phyloP scores from a whole-genome alignment of 2,888 invertebrate species.

The Anthophora plumipes region DNA sequence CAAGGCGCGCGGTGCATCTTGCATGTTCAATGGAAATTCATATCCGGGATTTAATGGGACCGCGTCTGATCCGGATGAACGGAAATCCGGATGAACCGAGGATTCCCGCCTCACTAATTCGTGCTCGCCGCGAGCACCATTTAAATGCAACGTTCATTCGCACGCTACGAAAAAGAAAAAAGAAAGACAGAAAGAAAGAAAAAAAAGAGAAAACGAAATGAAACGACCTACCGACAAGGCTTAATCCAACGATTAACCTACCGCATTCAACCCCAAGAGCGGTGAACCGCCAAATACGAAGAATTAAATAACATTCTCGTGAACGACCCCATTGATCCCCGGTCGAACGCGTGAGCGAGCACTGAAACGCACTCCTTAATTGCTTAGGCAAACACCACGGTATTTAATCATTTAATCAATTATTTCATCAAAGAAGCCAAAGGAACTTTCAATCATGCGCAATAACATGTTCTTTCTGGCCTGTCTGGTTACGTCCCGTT shows the following conservation, averaged over 20 bases:
- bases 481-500: constrained; percentile 34
- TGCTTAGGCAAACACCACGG: constrained; percentile 36
- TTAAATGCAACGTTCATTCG: background rate
- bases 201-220: background rate
- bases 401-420: constrained; percentile 54
- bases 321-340: constrained; percentile 29
- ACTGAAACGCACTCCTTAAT: constrained; percentile 39
- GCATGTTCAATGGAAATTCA: constrained; percentile 21
- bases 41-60: constrained; percentile 41
- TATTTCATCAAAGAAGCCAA: constrained; percentile 54
- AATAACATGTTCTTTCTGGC: constrained; percentile 35
- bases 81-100: constrained; percentile 42
- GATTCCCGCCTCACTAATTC: constrained; percentile 15
- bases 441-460: constrained; percentile 35
- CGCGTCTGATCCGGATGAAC: constrained; percentile 39
- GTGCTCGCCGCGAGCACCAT: background rate
- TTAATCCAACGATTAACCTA: constrained; percentile 3
- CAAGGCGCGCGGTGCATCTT: constrained; percentile 11
- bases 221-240: background rate
- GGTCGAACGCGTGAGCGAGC: background rate
- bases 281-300: background rate
- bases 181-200: background rate
- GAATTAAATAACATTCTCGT: constrained; percentile 28
- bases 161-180: background rate
- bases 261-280: background rate